Evolutionary conservation across 2,888 invertebrate genomes (phyloP).

Genomic region (Macrophya alboannulata): DNA sequence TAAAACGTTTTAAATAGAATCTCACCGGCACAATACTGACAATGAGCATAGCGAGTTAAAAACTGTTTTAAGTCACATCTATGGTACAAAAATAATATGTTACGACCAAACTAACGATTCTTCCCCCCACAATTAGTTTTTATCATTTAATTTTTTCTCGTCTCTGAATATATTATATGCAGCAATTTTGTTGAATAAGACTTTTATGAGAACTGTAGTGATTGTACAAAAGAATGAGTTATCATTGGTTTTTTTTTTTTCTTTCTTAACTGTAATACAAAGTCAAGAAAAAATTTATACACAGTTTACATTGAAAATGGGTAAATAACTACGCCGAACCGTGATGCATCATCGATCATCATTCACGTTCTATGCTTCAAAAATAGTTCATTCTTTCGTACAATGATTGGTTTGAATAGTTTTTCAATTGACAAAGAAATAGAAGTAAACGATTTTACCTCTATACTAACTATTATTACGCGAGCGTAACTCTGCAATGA

Average conservation of each 20-base stretch:
- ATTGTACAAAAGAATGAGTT: not conserved
- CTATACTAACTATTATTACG: not conserved
- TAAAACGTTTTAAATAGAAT: not conserved
- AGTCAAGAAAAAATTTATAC: not conserved
- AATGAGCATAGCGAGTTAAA: slow-evolving; percentile 23
- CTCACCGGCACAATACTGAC: slow-evolving; percentile 19
- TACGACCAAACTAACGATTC: slow-evolving; percentile 2
- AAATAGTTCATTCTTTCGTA: not conserved
- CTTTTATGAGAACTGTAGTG: not conserved
- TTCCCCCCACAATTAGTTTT: not conserved
- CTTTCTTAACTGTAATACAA: not conserved
- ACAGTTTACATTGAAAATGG: not conserved
- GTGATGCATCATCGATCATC: not conserved
- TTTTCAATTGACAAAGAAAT: too few relatives aligned
- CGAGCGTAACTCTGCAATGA: slow-evolving; percentile 11
- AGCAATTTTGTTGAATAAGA: not conserved
- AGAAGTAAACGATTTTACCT: not conserved
- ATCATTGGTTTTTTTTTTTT: not conserved
- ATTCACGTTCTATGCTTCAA: not conserved
- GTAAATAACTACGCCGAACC: not conserved
- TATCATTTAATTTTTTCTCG: not conserved
- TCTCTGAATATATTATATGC: not conserved
- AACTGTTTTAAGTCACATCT: slow-evolving; percentile 19
- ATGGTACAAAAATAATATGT: slow-evolving; percentile 38
- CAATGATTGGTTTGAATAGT: not conserved